phyloP scores from a whole-genome alignment of 2,888 invertebrate genomes.

The Auanema sp. region DNA sequence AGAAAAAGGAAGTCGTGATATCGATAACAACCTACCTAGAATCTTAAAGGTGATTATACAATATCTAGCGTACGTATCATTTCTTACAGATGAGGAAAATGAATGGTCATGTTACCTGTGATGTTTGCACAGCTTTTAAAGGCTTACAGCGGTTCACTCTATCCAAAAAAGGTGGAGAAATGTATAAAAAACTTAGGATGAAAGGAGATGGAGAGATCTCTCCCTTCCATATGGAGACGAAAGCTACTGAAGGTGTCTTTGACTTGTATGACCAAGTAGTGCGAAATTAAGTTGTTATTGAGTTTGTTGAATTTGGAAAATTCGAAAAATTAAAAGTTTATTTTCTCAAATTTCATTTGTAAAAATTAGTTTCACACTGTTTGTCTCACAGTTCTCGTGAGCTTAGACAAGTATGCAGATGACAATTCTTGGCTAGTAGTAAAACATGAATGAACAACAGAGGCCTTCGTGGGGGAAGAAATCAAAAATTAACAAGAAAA shows the following conservation, averaged over 20 bases:
- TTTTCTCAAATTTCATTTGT: too few species aligned
- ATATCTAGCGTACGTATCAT: too few species aligned
- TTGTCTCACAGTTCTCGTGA: too few species aligned
- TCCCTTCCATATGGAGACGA: conserved; percentile 37
- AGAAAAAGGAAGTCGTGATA: conserved; percentile 72
- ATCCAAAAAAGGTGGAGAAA: conserved; percentile 36
- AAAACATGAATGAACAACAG: too few species aligned
- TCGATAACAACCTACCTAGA: conserved; percentile 23
- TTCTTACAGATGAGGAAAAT: conserved; percentile 35
- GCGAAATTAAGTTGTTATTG: background rate
- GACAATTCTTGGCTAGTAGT: too few species aligned
- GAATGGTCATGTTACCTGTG: conserved; percentile 48
- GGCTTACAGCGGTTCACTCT: conserved; percentile 54
- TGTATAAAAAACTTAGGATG: conserved; percentile 26
- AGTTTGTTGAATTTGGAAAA: too few species aligned
- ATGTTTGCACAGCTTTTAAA: conserved; percentile 54
- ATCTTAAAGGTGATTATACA: conserved; percentile 29
- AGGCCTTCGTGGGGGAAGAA: too few species aligned
- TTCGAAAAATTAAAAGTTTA: too few species aligned
- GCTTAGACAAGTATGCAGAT: too few species aligned
- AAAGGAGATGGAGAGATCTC: conserved; percentile 45
- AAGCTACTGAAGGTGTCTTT: conserved; percentile 29
- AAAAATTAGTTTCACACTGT: too few species aligned
- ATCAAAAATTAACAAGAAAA: too few species aligned
- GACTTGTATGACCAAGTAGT: conserved; percentile 24